Evolutionary conservation across 2,797 vertebrate species (phyloP).

Genomic region (Loris lydekkerianus): DNA sequence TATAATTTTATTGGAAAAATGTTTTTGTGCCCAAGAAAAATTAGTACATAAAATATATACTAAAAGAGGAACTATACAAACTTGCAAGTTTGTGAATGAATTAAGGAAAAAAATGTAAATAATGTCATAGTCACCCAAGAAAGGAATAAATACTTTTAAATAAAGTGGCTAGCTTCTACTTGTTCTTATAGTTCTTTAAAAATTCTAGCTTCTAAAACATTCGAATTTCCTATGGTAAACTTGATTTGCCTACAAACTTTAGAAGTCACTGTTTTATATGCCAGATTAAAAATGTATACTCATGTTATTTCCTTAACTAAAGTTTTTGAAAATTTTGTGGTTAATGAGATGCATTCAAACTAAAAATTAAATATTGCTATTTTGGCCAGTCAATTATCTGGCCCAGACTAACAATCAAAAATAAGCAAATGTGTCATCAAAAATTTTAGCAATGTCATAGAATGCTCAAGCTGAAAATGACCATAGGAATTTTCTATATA

Average conservation of each 20-base stretch:
- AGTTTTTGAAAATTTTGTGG: background rate
- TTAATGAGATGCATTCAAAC: constrained; percentile 38
- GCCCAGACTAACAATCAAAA: background rate
- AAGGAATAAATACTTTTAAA: constrained; percentile 38
- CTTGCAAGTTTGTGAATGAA: background rate
- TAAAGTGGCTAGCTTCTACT: background rate
- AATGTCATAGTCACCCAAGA: background rate
- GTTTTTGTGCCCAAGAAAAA: background rate
- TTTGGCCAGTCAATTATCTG: background rate
- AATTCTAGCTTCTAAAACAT: background rate
- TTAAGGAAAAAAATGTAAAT: constrained; percentile 24
- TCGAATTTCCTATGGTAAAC: background rate
- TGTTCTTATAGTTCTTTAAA: background rate
- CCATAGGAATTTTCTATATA: constrained; percentile 1
- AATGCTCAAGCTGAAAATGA: constrained; percentile 29
- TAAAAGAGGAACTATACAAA: background rate
- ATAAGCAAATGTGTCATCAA: background rate
- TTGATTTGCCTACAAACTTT: background rate
- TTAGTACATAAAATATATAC: background rate
- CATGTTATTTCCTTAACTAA: constrained; percentile 14
- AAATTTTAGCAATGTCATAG: constrained; percentile 14
- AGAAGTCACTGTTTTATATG: background rate
- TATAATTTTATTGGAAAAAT: background rate
- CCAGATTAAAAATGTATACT: background rate
- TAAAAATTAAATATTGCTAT: constrained; percentile 34